Percentiles rank a stretch among this genome's conserved stretches.
Conservation (phyloP, 2,888 invertebrate species). For the Cremastobaeus sp. region DNA sequence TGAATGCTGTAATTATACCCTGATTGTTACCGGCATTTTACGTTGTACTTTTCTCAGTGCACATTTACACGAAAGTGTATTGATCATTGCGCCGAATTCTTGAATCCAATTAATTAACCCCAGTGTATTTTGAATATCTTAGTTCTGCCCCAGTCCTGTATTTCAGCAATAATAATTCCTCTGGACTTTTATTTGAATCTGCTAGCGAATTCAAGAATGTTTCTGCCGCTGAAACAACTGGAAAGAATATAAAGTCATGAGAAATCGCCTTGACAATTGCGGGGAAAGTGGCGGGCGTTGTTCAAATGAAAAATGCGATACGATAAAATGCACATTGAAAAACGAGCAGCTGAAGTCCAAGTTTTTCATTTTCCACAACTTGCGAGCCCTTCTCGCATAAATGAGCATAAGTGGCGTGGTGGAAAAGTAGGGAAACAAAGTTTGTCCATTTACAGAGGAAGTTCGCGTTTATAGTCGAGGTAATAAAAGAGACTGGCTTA, state of each 20-base stretch:
- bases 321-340: constrained; percentile 33
- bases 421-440: constrained; percentile 46
- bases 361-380: constrained; percentile 32
- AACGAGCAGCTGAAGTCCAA: constrained; percentile 17
- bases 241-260: background rate
- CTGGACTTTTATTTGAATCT: too few relatives aligned
- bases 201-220: too few relatives aligned
- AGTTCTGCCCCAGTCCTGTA: too few relatives aligned
- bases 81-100: too few relatives aligned
- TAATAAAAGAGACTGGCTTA: constrained; percentile 35
- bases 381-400: constrained; percentile 32
- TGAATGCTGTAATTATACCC: too few relatives aligned
- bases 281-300: background rate
- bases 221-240: too few relatives aligned
- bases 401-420: constrained; percentile 30
- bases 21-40: too few relatives aligned
- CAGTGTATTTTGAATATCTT: too few relatives aligned
- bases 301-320: constrained; percentile 26
- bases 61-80: too few relatives aligned
- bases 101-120: too few relatives aligned
- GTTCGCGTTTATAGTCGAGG: constrained; percentile 43
- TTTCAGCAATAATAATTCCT: too few relatives aligned
- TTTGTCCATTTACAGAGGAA: constrained; percentile 48
- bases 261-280: constrained; percentile 1
- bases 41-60: too few relatives aligned